Percentiles rank a stretch among this genome's conserved stretches.
These are phyloP conservation scores for Watsonalla cultraria DNA, from an alignment of 2,888 invertebrate genomes.

Conservation along the genomic window DNA sequence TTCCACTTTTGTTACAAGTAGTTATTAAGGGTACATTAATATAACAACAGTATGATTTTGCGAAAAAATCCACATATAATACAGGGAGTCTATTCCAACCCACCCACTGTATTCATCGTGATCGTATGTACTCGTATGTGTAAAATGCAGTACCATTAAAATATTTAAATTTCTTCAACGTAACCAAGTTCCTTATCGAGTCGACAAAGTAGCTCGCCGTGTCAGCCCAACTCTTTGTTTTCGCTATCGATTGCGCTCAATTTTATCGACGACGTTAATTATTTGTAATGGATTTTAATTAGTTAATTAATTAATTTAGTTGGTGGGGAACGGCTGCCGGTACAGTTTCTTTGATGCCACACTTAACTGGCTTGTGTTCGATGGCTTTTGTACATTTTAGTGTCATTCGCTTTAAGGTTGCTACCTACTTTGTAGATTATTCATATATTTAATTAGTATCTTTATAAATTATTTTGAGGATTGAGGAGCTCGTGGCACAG, in stretches of 20 bases:
- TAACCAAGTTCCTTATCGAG: neutral
- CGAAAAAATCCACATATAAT: too few relatives aligned
- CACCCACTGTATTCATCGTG: too few relatives aligned
- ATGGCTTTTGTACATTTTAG: constrained; percentile 31
- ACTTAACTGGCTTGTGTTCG: constrained; percentile 36
- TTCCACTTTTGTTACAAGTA: too few relatives aligned
- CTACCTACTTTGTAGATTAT: neutral
- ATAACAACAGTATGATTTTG: too few relatives aligned
- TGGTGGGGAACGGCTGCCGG: constrained; percentile 32
- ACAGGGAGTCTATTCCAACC: too few relatives aligned
- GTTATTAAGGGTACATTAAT: too few relatives aligned
- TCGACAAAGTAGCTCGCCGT: neutral
- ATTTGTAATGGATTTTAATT: constrained; percentile 67
- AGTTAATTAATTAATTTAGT: constrained; percentile 71
- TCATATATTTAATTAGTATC: too few relatives aligned
- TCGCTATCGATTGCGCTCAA: constrained; percentile 42
- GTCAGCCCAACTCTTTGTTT: constrained; percentile 33
- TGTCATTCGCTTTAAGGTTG: constrained; percentile 13
- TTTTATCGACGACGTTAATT: constrained; percentile 46
- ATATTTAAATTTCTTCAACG: too few relatives aligned
- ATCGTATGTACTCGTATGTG: too few relatives aligned
- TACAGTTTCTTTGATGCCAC: constrained; percentile 57
- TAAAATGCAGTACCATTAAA: too few relatives aligned
- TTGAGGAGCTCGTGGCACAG: too few relatives aligned
- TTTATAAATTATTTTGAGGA: too few relatives aligned